phyloP scores from a whole-genome alignment of 2,113 vertebrate genomes.

The Puntigrus tetrazona region DNA sequence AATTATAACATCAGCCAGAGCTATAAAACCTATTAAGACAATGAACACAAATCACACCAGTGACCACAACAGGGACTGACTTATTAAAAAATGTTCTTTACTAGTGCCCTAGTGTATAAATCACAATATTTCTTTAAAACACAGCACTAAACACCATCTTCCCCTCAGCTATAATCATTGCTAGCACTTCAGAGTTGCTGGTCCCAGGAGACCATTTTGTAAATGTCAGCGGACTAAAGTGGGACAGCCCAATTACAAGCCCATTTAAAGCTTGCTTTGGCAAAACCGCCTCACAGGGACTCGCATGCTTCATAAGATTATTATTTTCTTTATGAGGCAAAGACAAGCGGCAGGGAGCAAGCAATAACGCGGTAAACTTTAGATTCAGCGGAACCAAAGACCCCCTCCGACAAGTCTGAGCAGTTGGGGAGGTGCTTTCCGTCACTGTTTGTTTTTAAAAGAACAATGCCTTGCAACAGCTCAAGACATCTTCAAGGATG shows the following conservation, averaged over 20 bases:
- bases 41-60: constrained; percentile 4
- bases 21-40: constrained; percentile 39
- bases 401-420: constrained; percentile 5
- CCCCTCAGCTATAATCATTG: constrained; percentile 21
- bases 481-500: neutral
- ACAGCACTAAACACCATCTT: constrained; percentile 22
- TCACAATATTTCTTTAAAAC: neutral
- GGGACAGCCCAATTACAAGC: constrained; percentile 56
- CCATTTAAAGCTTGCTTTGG: constrained; percentile 46
- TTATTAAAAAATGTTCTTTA: neutral
- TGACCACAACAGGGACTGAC: constrained; percentile 22
- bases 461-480: constrained; percentile 27
- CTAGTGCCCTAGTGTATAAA: neutral
- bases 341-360: constrained; percentile 30
- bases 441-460: constrained; percentile 30
- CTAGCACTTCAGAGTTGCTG: constrained; percentile 37
- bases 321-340: constrained; percentile 46
- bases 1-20: constrained; percentile 26
- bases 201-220: constrained; percentile 53
- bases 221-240: constrained; percentile 33
- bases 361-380: constrained; percentile 37
- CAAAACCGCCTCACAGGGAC: constrained; percentile 39
- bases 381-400: constrained; percentile 46
- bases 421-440: neutral
- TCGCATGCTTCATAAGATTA: constrained; percentile 40